Evolutionary conservation across 2,113 vertebrate species (phyloP), one percentile per base, ranked within the genome.

Genomic region (Oncorhynchus keta): DNA sequence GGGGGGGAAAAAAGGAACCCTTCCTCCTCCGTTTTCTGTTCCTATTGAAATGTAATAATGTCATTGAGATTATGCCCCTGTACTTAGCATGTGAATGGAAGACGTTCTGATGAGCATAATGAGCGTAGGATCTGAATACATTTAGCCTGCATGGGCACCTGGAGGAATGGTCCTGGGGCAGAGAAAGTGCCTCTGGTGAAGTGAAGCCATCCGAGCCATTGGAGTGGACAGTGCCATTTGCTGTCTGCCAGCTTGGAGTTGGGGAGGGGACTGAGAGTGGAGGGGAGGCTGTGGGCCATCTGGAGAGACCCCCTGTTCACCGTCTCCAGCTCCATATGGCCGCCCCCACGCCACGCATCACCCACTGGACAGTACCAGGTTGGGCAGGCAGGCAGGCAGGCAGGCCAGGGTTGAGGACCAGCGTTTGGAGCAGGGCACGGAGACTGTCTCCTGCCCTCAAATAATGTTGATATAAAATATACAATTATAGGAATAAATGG

Each of bases 221-320:
- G 55, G 55, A 20, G 18, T 14, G 55, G 55, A 57, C 55, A 57
- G 55, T 16, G 59, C 30, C 72, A 77, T 70, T 69, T 77, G 49
- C 59, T 75, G 30, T 70, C 32, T 66, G 72, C 74, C 35, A 73
- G 77, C 74, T 64, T 61, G 67, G 49, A 7, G 24, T 5, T 28
- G 62, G 3, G 71, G 45, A 12, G n/a, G 70, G 48, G 62, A 45
- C n/a, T 45, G 35, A 64, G 64, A 45, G 39, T 45, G 24, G 72
- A 4, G 11, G 51, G 70, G 35, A 51, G 70, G 51, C 66, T 61
- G 55, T 22, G 61, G 70, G 70, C 80, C 80, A 82, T 82, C 76
- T 82, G 80, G 80, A 78, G 62, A 51, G 68, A 61, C 74, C 61
- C 78, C 79, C 71, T 66, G 75, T 70, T 71, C 71, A 24, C 72